A percentile compares a stretch with the other conserved stretches of the same genome.
These are phyloP conservation scores for Leptobrachium ailaonicum DNA, from an alignment of 2,113 vertebrate genomes.

Conservation along the genomic window DNA sequence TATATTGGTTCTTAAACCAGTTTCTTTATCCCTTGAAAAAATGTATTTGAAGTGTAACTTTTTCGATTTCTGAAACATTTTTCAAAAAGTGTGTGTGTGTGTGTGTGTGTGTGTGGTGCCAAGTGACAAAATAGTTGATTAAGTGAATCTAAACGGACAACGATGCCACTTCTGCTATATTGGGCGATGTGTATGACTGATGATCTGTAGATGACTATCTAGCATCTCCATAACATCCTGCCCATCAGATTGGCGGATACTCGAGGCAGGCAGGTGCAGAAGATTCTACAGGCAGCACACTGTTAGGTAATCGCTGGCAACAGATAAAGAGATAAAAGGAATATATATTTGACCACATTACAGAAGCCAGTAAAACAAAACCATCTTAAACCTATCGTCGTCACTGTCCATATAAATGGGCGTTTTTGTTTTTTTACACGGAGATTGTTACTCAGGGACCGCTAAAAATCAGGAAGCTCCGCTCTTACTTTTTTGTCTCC, in stretches of 20 bases:
- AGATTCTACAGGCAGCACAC: background rate
- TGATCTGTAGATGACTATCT: conserved; percentile 27
- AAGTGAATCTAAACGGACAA: background rate
- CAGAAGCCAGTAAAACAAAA: background rate
- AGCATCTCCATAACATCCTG: conserved; percentile 36
- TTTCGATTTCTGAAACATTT: no score
- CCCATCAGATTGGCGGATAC: background rate
- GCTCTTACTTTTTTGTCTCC: no score
- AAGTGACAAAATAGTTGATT: background rate
- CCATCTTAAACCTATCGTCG: no score
- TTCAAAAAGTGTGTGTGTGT: no score
- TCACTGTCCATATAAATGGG: no score
- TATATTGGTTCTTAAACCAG: no score
- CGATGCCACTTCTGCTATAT: conserved; percentile 22
- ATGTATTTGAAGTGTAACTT: no score
- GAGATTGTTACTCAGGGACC: no score
- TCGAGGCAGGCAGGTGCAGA: conserved; percentile 14
- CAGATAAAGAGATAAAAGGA: background rate
- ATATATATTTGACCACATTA: background rate
- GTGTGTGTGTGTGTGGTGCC: no score
- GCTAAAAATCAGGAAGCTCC: no score
- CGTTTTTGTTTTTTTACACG: no score
- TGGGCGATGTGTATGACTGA: background rate
- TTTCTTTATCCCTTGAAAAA: no score
- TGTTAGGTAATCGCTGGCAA: conserved; percentile 6